These are phyloP conservation scores for Turdus rufiventris DNA, from an alignment of 2,113 vertebrate species.

Conservation along the genomic window DNA sequence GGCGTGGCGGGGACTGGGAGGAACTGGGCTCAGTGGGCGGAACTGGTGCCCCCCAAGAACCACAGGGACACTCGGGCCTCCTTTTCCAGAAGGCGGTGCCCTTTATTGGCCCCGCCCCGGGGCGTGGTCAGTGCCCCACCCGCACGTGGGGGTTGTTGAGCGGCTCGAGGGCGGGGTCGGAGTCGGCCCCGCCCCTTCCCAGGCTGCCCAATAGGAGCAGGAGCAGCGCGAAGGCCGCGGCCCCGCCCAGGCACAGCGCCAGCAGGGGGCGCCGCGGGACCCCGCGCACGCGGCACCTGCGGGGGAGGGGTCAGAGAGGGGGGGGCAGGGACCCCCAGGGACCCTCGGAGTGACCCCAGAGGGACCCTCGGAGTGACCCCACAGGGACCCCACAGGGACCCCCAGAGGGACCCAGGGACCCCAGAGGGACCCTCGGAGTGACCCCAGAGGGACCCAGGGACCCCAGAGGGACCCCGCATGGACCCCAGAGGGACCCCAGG, in stretches of 20 bases:
- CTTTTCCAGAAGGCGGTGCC: not conserved
- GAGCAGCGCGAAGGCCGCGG: not conserved
- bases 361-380: too few species aligned
- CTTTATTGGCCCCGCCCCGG: not conserved
- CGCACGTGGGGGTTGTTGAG: not conserved
- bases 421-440: too few species aligned
- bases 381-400: too few species aligned
- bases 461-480: too few species aligned
- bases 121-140: not conserved
- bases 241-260: not conserved
- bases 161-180: not conserved
- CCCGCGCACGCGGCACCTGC: not conserved
- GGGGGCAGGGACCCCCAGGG: not conserved
- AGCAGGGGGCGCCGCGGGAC: not conserved
- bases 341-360: too few species aligned
- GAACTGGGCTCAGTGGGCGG: too few species aligned
- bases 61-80: fast-evolving
- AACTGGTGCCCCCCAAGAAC: not conserved
- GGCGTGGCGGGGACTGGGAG: not conserved
- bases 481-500: too few species aligned
- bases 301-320: not conserved
- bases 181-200: not conserved
- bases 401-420: too few species aligned
- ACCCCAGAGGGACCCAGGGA: too few species aligned
- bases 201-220: not conserved